Conservation (phyloP, 35 echinoderm and acorn worm genomes). For the Apostichopus japonicus region DNA sequence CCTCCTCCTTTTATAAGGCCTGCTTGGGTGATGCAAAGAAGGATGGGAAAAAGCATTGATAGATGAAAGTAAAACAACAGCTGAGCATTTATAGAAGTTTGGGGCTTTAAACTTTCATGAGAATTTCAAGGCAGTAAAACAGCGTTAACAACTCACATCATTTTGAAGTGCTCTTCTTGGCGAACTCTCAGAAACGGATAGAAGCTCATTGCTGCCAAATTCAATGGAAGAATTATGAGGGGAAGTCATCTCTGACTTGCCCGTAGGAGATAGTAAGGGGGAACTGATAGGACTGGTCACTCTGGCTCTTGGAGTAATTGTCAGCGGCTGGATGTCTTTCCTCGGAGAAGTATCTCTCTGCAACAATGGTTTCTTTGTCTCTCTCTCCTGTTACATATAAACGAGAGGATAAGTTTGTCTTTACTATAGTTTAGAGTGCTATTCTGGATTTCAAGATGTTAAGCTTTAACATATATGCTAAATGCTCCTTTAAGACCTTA, state of each 20-base stretch:
- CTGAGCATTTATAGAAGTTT: no score
- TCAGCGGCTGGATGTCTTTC: not conserved
- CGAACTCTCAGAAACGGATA: conserved; percentile 34
- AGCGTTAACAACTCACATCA: not conserved
- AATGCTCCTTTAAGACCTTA: no score
- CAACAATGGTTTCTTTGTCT: not conserved
- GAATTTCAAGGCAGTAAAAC: no score
- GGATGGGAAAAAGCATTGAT: no score
- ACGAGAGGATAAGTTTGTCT: not conserved
- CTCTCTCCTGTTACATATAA: not conserved
- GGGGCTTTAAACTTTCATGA: no score
- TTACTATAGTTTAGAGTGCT: no score
- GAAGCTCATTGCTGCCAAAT: conserved; percentile 13
- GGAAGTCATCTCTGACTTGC: not conserved
- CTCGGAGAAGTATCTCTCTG: not conserved
- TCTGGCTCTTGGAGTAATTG: not conserved
- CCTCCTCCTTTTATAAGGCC: no score
- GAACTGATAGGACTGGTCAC: conserved; percentile 56
- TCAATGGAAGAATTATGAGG: not conserved
- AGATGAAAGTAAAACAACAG: no score
- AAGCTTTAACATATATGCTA: no score
- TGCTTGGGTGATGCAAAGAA: not conserved
- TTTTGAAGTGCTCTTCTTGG: conserved; percentile 4
- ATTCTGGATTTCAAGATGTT: no score
- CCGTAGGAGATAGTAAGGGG: conserved; percentile 43